A percentile compares a stretch with the other conserved stretches of the same genome.
Conservation (phyloP, 2,113 vertebrate species). For the Opisthocomus hoazin region DNA sequence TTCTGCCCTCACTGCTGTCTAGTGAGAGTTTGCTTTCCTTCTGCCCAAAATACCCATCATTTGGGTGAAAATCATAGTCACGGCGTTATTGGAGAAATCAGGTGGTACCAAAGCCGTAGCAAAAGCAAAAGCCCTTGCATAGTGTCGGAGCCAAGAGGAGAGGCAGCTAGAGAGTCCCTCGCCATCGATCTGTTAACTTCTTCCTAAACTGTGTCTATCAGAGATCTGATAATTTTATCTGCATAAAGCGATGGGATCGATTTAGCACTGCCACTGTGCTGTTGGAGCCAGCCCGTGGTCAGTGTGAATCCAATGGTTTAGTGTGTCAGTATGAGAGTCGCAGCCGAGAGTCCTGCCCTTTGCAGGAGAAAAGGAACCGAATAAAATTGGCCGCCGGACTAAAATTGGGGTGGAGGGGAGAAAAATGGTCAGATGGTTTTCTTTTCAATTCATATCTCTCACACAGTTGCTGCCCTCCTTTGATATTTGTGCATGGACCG, state of each 20-base stretch:
- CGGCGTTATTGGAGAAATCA: background rate
- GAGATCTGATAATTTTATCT: background rate
- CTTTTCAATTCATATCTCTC: conserved; percentile 70
- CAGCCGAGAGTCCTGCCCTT: background rate
- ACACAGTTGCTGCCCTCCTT: conserved; percentile 91
- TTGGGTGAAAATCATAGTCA: background rate
- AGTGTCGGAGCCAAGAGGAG: background rate
- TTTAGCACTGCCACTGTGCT: background rate
- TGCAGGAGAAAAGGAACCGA: background rate
- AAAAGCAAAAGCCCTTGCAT: background rate
- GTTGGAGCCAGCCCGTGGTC: background rate
- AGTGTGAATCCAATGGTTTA: background rate
- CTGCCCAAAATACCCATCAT: background rate
- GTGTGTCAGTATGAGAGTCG: background rate
- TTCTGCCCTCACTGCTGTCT: background rate
- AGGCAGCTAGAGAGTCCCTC: background rate
- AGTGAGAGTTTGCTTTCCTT: background rate
- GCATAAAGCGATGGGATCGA: background rate
- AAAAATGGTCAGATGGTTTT: conserved; percentile 7
- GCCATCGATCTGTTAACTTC: background rate
- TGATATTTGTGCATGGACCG: conserved; percentile 92
- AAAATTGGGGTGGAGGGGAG: background rate
- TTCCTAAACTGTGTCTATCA: background rate
- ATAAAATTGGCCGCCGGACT: background rate
- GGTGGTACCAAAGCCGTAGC: background rate